Percentiles rank a stretch among this genome's conserved stretches.
Evolutionary conservation across 2,797 vertebrate species (phyloP).

Genomic region (Hozukius guyotensis): DNA sequence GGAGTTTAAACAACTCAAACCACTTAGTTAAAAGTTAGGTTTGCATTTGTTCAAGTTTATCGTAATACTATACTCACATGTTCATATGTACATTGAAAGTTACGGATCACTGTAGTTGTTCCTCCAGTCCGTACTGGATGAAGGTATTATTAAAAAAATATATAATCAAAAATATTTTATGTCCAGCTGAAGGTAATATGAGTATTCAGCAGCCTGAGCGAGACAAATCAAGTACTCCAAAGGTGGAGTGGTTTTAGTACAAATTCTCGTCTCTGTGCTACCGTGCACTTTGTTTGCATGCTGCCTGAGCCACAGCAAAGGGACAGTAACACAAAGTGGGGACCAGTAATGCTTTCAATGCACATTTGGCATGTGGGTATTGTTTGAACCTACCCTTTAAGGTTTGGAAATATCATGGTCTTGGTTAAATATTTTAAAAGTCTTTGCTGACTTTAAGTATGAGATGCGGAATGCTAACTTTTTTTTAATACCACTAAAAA

Average conservation of each 20-base stretch:
- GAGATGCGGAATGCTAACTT: rapidly evolving
- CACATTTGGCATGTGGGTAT: neutral
- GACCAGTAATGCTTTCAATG: neutral
- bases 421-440: neutral
- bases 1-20: conserved; percentile 10
- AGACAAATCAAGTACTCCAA: neutral
- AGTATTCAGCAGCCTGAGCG: neutral
- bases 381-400: neutral
- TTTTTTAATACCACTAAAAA: neutral
- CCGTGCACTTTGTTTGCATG: neutral
- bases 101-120: neutral
- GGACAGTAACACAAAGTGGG: neutral
- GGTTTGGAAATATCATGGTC: neutral
- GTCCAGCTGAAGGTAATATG: neutral
- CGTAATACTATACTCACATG: neutral
- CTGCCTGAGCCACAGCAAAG: neutral
- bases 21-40: neutral
- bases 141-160: neutral
- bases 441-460: neutral
- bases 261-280: neutral
- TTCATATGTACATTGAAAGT: neutral
- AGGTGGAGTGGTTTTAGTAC: neutral
- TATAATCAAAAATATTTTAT: neutral
- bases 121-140: neutral
- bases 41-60: neutral